Percentiles rank a stretch among this genome's conserved stretches.
phyloP scores from a whole-genome alignment of 1,140 invertebrate species.

The Adoxophyes honmai region DNA sequence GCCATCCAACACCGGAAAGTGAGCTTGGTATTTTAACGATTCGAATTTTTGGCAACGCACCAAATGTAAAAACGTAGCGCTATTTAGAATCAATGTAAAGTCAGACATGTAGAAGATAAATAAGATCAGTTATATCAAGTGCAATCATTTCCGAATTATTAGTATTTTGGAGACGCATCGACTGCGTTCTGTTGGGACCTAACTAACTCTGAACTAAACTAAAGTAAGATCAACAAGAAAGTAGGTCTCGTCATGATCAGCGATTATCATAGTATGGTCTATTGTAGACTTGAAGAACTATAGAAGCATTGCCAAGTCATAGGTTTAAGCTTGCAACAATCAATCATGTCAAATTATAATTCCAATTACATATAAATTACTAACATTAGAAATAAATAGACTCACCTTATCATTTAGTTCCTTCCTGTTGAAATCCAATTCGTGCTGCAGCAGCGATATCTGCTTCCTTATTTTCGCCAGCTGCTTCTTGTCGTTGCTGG shows the following conservation, averaged over 20 bases:
- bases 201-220: too few relatives aligned
- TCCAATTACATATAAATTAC: too few relatives aligned
- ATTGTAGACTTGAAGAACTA: not conserved
- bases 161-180: too few relatives aligned
- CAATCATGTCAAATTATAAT: too few relatives aligned
- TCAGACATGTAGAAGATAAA: not conserved
- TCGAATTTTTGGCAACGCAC: not conserved
- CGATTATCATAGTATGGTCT: not conserved
- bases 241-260: too few relatives aligned
- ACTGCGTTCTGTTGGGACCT: too few relatives aligned
- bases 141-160: too few relatives aligned
- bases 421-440: constrained; percentile 74
- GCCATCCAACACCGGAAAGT: not conserved
- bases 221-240: too few relatives aligned
- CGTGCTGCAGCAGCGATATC: constrained; percentile 78
- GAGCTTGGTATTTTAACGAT: not conserved
- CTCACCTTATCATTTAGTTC: constrained; percentile 71
- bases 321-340: too few relatives aligned
- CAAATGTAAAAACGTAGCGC: not conserved
- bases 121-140: too few relatives aligned
- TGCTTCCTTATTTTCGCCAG: constrained; percentile 74
- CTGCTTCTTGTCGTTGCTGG: constrained; percentile 52
- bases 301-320: too few relatives aligned
- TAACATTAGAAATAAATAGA: too few relatives aligned
- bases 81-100: not conserved